phyloP scores from a whole-genome alignment of 2,888 invertebrate genomes.

The Melipona beecheii region DNA sequence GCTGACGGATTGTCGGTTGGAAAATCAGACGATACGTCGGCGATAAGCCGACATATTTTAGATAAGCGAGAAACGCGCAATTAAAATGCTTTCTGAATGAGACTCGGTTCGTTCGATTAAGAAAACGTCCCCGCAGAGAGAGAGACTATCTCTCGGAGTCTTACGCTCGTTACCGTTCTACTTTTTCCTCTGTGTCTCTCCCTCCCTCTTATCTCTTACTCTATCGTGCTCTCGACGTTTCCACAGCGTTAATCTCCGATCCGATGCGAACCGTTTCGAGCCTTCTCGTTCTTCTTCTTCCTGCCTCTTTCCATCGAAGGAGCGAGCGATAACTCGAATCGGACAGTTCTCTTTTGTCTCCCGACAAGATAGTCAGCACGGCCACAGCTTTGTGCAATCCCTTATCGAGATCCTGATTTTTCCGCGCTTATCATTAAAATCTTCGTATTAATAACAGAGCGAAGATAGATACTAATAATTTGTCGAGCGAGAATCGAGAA shows the following conservation, averaged over 20 bases:
- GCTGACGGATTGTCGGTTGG: slow-evolving; percentile 76
- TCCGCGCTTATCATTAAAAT: not conserved
- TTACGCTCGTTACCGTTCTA: slow-evolving; percentile 28
- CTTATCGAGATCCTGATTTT: slow-evolving; percentile 10
- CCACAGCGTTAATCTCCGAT: slow-evolving; percentile 14
- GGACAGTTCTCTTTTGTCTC: slow-evolving; percentile 43
- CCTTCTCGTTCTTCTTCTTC: too few relatives aligned
- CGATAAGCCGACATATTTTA: slow-evolving; percentile 80
- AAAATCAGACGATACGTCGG: slow-evolving; percentile 78
- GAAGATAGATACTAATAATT: too few relatives aligned
- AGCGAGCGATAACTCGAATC: slow-evolving; percentile 44
- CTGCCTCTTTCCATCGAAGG: not conserved
- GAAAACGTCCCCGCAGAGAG: too few relatives aligned
- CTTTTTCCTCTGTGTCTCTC: slow-evolving; percentile 18
- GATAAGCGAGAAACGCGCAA: slow-evolving; percentile 79
- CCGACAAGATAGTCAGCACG: not conserved
- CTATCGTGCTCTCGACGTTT: not conserved
- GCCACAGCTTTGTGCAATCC: slow-evolving; percentile 4
- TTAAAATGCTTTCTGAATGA: slow-evolving; percentile 81
- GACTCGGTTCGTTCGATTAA: slow-evolving; percentile 73
- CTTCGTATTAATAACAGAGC: not conserved
- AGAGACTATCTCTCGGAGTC: slow-evolving; percentile 8
- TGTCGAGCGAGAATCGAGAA: too few relatives aligned
- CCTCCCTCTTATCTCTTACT: slow-evolving; percentile 1
- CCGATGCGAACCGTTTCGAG: not conserved